Base-by-base conservation (phyloP, 2,113 vertebrate species). In the Alaudala cheleensis region DNA sequence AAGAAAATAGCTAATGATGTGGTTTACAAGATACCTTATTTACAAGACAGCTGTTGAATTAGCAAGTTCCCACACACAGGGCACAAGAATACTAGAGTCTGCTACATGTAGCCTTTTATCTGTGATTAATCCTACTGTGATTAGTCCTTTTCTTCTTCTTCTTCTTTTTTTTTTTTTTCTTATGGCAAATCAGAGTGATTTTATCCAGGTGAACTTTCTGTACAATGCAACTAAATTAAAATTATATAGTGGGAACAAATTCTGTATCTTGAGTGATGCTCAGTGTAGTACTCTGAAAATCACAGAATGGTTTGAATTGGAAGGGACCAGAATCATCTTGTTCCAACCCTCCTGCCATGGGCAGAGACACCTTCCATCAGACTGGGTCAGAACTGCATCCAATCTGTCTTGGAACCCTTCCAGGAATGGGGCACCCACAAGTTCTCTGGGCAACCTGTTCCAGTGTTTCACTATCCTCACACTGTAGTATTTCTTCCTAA, bases 231-330 rank as follows among this genome's bases (percentile, higher is more conserved):
- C 17, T 65, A 26, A 51, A 81, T 29, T 34, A 21, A 77, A 91
- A 86, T 0, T 0, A 18, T 64, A 14, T 5, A 45, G 16, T 29
- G 21, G 25, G 12, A 65, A 21, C 28, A 70, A 15, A 45, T 53
- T 86, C 42, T 83, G 6, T 86, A 56, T 44, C 15, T 62, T 65
- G 22, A 76, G 40, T 69, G 9, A 31, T 2, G 3, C n/a, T 72
- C 16, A 65, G 5, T 51, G 24, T 19, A 24, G 14, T 60, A 44
- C 12, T 57, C 44, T 45, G 44, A 64, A 62, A 60, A 74, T 89
- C n/a, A 53, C 4, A 40, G n/a, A 74, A 34, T 47, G 29, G 29
- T 69, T 89, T 69, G n/a, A 47, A 45, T 34, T 26, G 9, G 39
- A 77, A 77, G 33, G 26, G 21, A 61, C 7, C 8, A 47, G 15